These are phyloP conservation scores for Cossypha polioptera DNA, from an alignment of 2,797 vertebrate genomes.

Conservation along the genomic window DNA sequence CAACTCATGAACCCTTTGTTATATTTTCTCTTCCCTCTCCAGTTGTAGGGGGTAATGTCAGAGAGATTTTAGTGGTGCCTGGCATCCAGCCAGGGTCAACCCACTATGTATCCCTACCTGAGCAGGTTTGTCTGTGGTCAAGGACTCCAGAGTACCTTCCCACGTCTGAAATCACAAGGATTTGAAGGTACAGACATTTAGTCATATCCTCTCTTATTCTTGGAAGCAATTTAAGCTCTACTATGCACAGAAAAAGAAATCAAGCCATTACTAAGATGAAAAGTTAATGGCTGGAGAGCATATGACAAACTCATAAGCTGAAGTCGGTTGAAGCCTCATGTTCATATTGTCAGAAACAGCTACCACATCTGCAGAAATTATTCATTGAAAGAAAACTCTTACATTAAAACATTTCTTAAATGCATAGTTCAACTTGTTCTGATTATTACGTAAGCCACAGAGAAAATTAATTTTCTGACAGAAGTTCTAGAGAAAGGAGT, in stretches of 20 bases:
- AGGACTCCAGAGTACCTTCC: background rate
- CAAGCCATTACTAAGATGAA: background rate
- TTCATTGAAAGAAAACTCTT: background rate
- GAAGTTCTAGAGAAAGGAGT: background rate
- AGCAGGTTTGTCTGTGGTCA: background rate
- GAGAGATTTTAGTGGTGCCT: background rate
- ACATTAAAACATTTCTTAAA: background rate
- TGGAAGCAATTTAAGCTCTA: background rate
- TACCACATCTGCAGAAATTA: background rate
- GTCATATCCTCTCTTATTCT: background rate
- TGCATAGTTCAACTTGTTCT: background rate
- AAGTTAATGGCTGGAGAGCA: background rate
- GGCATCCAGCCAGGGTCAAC: background rate
- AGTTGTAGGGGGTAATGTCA: background rate
- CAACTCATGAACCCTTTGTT: background rate
- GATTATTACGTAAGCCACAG: background rate
- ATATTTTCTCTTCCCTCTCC: background rate
- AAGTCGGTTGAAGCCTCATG: background rate
- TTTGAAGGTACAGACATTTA: background rate
- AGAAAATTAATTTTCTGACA: background rate
- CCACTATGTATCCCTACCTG: background rate
- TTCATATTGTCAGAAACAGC: background rate
- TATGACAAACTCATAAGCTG: background rate
- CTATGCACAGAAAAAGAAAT: background rate
- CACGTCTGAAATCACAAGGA: background rate